phyloP scores from a whole-genome alignment of 2,113 vertebrate species.

The Cheirogaleus medius region DNA sequence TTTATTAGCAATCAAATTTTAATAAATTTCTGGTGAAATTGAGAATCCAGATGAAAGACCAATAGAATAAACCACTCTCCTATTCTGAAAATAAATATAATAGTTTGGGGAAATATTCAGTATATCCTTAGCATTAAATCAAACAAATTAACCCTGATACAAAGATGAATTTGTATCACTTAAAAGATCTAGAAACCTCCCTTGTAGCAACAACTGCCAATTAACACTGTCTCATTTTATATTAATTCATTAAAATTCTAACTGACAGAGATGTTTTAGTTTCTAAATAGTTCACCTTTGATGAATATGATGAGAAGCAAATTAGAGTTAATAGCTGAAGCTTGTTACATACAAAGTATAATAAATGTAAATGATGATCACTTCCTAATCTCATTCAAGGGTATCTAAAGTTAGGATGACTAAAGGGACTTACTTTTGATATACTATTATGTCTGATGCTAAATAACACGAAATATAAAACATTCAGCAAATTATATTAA shows the following conservation, averaged over 20 bases:
- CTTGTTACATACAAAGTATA: slow-evolving; percentile 75
- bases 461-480: slow-evolving; percentile 10
- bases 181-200: slow-evolving; percentile 58
- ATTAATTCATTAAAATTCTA: slow-evolving; percentile 82
- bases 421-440: slow-evolving; percentile 8
- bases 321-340: slow-evolving; percentile 82
- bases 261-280: slow-evolving; percentile 80
- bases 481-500: not conserved
- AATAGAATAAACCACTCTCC: not conserved
- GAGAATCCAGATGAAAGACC: not conserved
- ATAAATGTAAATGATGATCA: slow-evolving; percentile 79
- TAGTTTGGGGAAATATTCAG: not conserved
- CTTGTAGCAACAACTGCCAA: slow-evolving; percentile 73
- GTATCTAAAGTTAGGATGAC: slow-evolving; percentile 59
- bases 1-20: not conserved
- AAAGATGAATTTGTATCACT: slow-evolving; percentile 28
- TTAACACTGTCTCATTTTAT: slow-evolving; percentile 77
- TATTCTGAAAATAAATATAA: slow-evolving; percentile 14
- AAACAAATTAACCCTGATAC: slow-evolving; percentile 51
- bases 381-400: slow-evolving; percentile 64
- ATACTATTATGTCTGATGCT: not conserved
- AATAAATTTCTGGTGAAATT: not conserved
- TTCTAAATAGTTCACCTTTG: slow-evolving; percentile 79
- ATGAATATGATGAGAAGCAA: slow-evolving; percentile 76
- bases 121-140: slow-evolving; percentile 15